Percentiles rank a stretch among this genome's conserved stretches.
phyloP scores from a whole-genome alignment of 2,113 vertebrate genomes.

The Prunella himalayana region DNA sequence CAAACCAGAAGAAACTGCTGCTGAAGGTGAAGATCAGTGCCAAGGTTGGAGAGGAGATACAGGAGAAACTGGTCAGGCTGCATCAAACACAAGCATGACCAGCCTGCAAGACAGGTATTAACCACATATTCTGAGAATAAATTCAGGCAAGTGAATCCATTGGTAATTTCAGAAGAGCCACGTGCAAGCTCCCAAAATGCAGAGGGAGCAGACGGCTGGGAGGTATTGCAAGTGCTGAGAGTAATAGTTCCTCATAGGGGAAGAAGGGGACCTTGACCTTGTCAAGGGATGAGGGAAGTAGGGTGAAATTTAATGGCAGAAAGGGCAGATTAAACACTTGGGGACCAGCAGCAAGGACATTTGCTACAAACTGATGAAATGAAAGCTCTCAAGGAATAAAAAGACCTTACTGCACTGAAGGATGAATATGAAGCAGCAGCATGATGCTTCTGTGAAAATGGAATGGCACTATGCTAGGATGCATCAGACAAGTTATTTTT shows the following conservation, averaged over 20 bases:
- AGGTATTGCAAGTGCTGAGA: not conserved
- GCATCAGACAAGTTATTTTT: slow-evolving; percentile 54
- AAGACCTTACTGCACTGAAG: not conserved
- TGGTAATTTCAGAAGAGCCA: not conserved
- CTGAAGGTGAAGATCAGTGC: not conserved
- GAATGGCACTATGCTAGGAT: not conserved
- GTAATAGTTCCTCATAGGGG: not conserved
- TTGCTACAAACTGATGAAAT: not conserved
- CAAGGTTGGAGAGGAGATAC: not conserved
- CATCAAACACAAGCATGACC: not conserved
- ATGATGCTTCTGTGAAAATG: not conserved
- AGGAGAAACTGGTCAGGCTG: not conserved
- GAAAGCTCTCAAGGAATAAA: not conserved
- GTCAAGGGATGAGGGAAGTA: not conserved
- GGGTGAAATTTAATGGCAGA: not conserved
- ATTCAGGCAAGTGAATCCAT: not conserved
- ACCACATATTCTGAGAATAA: not conserved
- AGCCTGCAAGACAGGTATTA: not conserved
- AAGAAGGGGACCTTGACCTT: not conserved
- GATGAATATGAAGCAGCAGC: not conserved
- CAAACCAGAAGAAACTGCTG: not conserved
- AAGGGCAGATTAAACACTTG: not conserved
- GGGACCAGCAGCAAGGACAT: not conserved
- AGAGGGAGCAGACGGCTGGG: not conserved
- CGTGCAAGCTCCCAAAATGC: not conserved